A percentile compares a stretch with the other conserved stretches of the same genome.
These are phyloP conservation scores for Bergia sp. DNA, from an alignment of 92 coral and sea anemone species.

Conservation along the genomic window DNA sequence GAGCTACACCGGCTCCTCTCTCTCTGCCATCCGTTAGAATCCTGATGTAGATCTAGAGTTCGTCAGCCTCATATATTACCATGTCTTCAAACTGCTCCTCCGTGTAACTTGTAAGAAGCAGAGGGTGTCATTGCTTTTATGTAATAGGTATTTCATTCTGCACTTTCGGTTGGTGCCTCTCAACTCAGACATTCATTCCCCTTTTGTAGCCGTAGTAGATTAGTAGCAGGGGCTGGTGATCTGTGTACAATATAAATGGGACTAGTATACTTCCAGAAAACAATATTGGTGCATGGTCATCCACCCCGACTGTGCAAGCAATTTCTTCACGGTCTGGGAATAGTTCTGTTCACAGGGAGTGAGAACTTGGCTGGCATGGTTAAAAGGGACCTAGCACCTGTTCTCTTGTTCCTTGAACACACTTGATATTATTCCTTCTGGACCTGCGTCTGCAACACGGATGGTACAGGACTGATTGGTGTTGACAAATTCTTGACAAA, in stretches of 20 bases:
- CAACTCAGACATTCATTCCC: constrained; percentile 6
- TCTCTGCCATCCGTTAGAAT: too few relatives aligned
- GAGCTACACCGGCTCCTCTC: too few relatives aligned
- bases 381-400: neutral
- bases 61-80: too few relatives aligned
- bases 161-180: constrained; percentile 30
- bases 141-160: constrained; percentile 35
- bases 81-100: neutral
- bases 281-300: constrained; percentile 45
- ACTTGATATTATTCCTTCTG: constrained; percentile 33
- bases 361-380: constrained; percentile 15
- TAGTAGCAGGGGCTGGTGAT: constrained; percentile 41
- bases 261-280: neutral
- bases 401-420: constrained; percentile 10
- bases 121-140: constrained; percentile 25
- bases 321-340: neutral
- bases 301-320: constrained; percentile 14
- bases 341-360: constrained; percentile 17
- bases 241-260: constrained; percentile 1
- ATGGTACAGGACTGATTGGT: constrained; percentile 33
- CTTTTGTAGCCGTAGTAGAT: constrained; percentile 19
- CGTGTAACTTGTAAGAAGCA: constrained; percentile 26
- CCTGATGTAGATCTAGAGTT: too few relatives aligned
- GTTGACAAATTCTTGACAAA: constrained; percentile 26
- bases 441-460: constrained; percentile 19